phyloP scores from a whole-genome alignment of 2,113 vertebrate species.

The Muntiacus reevesi region DNA sequence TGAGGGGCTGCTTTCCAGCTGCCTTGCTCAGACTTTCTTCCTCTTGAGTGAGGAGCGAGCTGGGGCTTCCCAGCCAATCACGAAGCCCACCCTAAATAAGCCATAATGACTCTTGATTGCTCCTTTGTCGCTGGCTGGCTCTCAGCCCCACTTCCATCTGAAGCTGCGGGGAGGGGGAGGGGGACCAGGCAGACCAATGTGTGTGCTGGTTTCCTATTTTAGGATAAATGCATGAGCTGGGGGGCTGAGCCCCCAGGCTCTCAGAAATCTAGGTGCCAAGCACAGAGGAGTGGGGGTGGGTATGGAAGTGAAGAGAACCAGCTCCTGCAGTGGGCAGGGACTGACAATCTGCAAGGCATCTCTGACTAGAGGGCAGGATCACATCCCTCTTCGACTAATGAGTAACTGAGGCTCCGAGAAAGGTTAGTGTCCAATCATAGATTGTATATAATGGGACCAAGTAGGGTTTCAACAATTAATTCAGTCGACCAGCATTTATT shows the following conservation, averaged over 20 bases:
- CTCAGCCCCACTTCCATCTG: slow-evolving; percentile 12
- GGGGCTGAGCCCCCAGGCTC: not conserved
- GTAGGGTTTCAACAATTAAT: not conserved
- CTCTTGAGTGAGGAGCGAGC: not conserved
- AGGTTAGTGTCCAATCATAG: not conserved
- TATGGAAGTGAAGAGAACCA: not conserved
- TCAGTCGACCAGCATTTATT: not conserved
- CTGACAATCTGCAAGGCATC: not conserved
- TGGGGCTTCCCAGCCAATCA: slow-evolving; percentile 41
- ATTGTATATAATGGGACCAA: not conserved
- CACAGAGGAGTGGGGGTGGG: not conserved
- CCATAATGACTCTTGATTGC: slow-evolving; percentile 64
- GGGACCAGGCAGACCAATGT: not conserved
- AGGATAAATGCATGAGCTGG: not conserved
- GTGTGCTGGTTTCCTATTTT: slow-evolving; percentile 2
- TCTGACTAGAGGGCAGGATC: not conserved
- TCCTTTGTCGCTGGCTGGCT: slow-evolving; percentile 57
- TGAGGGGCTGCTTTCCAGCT: not conserved
- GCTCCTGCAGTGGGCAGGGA: not conserved
- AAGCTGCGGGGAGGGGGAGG: not conserved
- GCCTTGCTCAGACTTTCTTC: slow-evolving; percentile 3
- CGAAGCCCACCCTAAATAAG: slow-evolving; percentile 14
- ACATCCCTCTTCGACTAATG: not conserved
- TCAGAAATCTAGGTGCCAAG: not conserved
- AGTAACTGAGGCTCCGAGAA: not conserved